A percentile compares a stretch with the other conserved stretches of the same genome.
phyloP scores from a whole-genome alignment of 1,140 invertebrate genomes.

The Limonius californicus region DNA sequence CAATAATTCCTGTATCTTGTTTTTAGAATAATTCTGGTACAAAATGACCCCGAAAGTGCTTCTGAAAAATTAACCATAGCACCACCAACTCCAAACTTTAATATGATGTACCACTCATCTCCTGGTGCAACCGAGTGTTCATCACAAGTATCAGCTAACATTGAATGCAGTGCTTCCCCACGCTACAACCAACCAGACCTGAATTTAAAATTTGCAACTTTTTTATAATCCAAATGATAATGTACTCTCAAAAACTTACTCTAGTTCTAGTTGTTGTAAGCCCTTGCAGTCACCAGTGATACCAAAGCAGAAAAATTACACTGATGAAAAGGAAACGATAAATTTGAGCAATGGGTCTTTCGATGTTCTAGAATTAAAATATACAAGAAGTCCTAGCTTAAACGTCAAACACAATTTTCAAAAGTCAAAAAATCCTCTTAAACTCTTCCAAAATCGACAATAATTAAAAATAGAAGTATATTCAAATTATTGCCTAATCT shows the following conservation, averaged over 20 bases:
- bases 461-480: conserved; percentile 18
- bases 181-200: conserved; percentile 27
- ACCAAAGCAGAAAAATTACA: background rate
- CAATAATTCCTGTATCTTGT: too few species aligned
- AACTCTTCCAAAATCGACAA: conserved; percentile 15
- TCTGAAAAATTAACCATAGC: conserved; percentile 62
- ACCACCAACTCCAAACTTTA: conserved; percentile 53
- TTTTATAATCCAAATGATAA: background rate
- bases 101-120: conserved; percentile 42
- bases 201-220: conserved; percentile 16
- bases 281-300: background rate
- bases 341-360: conserved; percentile 16
- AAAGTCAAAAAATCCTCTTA: background rate
- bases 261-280: background rate
- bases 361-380: conserved; percentile 25
- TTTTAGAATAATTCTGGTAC: conserved; percentile 80
- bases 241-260: background rate
- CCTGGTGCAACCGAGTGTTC: conserved; percentile 27
- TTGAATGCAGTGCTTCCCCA: conserved; percentile 55
- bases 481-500: conserved; percentile 55
- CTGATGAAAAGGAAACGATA: conserved; percentile 1
- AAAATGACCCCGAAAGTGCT: conserved; percentile 86
- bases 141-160: conserved; percentile 56
- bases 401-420: conserved; percentile 18
- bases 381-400: conserved; percentile 24